These are phyloP conservation scores for Dynastes grantii DNA, from an alignment of 2,888 invertebrate genomes.

Conservation along the genomic window DNA sequence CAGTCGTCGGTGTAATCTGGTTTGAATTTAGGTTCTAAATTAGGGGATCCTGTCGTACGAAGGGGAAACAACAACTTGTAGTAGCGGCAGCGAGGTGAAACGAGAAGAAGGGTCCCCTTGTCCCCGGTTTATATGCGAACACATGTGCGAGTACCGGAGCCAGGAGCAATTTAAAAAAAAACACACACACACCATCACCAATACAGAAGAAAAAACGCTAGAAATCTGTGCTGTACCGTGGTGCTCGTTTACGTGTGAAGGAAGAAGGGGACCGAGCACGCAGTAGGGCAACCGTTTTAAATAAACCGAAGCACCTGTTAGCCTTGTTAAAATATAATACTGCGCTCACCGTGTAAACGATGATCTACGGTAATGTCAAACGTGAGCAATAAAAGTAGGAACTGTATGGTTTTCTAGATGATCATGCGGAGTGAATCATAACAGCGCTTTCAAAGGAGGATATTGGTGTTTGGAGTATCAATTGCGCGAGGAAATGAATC, in stretches of 20 bases:
- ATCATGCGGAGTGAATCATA: too few relatives aligned
- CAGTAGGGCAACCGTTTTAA: slow-evolving; percentile 45
- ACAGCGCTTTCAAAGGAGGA: too few relatives aligned
- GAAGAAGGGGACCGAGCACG: slow-evolving; percentile 37
- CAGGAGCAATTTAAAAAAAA: slow-evolving; percentile 4
- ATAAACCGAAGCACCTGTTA: slow-evolving; percentile 50
- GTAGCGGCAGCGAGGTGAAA: slow-evolving; percentile 25
- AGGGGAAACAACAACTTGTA: slow-evolving; percentile 29
- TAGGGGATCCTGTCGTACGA: slow-evolving; percentile 42
- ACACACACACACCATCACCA: neutral
- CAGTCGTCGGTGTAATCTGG: slow-evolving; percentile 25
- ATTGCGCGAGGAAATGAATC: too few relatives aligned
- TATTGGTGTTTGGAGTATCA: too few relatives aligned
- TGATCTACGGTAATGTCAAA: too few relatives aligned
- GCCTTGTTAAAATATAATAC: slow-evolving; percentile 45
- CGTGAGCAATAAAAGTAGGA: too few relatives aligned
- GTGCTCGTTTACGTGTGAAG: slow-evolving; percentile 12
- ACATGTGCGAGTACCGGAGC: slow-evolving; percentile 18
- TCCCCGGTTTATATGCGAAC: slow-evolving; percentile 13
- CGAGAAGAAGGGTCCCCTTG: slow-evolving; percentile 9
- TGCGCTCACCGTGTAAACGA: neutral
- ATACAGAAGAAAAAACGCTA: slow-evolving; percentile 29
- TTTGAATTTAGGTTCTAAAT: slow-evolving; percentile 45
- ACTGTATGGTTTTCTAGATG: too few relatives aligned
- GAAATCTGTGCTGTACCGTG: slow-evolving; percentile 35